phyloP scores from a whole-genome alignment of 2,113 vertebrate genomes.

The Cervus canadensis region DNA sequence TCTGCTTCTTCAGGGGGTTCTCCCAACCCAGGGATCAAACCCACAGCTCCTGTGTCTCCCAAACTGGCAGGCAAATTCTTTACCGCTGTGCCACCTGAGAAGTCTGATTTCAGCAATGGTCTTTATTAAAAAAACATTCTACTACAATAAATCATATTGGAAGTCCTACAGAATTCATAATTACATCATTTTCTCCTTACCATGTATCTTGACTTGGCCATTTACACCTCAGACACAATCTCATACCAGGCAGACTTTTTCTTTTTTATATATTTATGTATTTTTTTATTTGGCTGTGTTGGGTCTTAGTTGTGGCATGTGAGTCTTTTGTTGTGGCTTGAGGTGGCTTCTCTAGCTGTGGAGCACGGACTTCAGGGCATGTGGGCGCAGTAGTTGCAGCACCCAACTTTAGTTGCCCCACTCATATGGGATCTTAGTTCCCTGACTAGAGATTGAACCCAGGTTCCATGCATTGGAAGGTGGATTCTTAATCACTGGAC shows the following conservation, averaged over 20 bases:
- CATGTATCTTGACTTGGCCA: neutral
- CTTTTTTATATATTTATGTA: neutral
- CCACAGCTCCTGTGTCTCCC: neutral
- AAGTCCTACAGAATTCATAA: neutral
- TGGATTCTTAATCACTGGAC: neutral
- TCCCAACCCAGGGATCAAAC: neutral
- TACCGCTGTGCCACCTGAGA: neutral
- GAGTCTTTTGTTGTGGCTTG: neutral
- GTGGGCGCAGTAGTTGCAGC: neutral
- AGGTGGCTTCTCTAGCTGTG: neutral
- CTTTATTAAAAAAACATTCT: neutral
- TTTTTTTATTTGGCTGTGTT: neutral
- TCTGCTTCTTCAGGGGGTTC: neutral
- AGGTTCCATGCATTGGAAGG: neutral
- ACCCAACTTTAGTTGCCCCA: neutral
- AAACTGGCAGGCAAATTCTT: neutral
- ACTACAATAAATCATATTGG: neutral
- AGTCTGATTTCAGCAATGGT: neutral
- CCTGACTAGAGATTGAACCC: neutral
- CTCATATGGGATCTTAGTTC: neutral
- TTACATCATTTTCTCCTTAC: neutral
- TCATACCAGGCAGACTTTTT: neutral
- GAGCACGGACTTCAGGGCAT: neutral
- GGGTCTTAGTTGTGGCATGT: neutral
- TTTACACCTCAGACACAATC: neutral